Conservation (phyloP, 2,797 vertebrate species). For the Neopelma chrysocephalum region DNA sequence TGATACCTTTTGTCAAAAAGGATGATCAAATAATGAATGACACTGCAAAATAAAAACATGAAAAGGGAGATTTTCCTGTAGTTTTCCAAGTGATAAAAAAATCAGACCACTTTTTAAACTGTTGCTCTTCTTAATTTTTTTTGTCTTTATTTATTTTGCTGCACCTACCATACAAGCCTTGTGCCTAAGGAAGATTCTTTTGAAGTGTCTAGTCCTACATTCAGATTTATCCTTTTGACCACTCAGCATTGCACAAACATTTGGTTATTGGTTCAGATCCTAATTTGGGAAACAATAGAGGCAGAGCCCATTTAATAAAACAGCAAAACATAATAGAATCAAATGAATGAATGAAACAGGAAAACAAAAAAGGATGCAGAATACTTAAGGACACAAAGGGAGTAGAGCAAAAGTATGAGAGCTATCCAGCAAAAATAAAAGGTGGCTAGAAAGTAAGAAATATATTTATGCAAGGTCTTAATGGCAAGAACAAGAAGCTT, state of each 20-base stretch:
- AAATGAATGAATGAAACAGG: background rate
- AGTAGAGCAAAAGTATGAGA: background rate
- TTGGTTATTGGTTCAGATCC: background rate
- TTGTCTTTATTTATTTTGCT: background rate
- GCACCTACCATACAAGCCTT: background rate
- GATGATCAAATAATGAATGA: background rate
- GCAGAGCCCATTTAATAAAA: background rate
- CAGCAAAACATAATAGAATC: background rate
- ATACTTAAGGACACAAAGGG: background rate
- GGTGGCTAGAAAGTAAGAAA: background rate
- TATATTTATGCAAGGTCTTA: background rate
- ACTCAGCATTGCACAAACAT: background rate
- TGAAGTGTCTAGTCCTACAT: background rate
- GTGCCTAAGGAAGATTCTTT: background rate
- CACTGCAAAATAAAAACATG: background rate
- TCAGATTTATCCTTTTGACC: background rate
- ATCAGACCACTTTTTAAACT: background rate
- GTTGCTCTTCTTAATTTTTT: background rate
- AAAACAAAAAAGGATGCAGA: background rate
- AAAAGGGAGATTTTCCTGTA: background rate
- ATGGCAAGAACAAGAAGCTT: background rate
- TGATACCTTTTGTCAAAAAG: background rate
- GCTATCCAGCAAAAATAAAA: background rate
- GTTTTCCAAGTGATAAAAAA: background rate
- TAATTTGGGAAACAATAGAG: background rate